These are phyloP conservation scores for Alauda arvensis DNA, from an alignment of 2,797 vertebrate genomes.

Conservation along the genomic window DNA sequence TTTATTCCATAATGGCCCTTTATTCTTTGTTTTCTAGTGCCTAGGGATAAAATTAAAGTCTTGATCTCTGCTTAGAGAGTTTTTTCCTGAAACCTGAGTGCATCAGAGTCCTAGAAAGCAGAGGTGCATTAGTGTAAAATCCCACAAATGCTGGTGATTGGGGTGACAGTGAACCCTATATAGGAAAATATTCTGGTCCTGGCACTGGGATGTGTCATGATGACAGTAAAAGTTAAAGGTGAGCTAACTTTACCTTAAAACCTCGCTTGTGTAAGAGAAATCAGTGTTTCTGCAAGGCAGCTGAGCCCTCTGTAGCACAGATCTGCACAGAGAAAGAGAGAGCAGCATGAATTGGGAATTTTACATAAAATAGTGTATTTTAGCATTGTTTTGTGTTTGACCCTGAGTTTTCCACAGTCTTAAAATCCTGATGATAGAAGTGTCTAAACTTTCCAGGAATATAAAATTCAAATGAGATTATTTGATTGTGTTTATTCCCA, in stretches of 20 bases:
- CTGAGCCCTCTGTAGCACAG: neutral
- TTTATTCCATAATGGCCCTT: neutral
- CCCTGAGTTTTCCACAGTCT: neutral
- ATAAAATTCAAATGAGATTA: neutral
- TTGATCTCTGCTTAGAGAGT: neutral
- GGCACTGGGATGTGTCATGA: neutral
- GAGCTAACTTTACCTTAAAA: neutral
- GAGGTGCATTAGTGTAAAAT: neutral
- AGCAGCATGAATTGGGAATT: neutral
- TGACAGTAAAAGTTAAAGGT: neutral
- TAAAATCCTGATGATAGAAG: neutral
- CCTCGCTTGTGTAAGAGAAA: neutral
- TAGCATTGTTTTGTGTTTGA: neutral
- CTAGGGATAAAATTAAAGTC: neutral
- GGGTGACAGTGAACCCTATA: neutral
- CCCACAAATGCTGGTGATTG: neutral
- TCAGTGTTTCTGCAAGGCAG: neutral
- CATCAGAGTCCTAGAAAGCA: neutral
- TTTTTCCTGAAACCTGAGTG: neutral
- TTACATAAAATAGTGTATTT: fast-evolving
- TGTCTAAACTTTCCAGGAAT: neutral
- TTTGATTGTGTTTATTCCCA: neutral
- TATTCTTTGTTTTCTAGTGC: neutral
- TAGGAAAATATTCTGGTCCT: fast-evolving
- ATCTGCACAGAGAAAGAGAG: neutral